Conservation (phyloP, 2,888 invertebrate species). For the Lepidocyrtoides sp. region DNA sequence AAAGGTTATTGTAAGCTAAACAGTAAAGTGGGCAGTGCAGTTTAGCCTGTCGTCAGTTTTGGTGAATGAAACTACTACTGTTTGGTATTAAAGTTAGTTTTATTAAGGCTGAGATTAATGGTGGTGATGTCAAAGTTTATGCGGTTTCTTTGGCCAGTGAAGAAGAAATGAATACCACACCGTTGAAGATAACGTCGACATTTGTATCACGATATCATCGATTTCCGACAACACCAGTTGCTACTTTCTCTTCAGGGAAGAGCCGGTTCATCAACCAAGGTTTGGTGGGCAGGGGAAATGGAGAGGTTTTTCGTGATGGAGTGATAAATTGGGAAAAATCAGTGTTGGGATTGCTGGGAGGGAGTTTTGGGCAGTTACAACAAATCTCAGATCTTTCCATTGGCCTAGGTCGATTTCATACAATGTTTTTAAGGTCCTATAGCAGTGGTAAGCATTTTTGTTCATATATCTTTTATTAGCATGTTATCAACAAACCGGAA, state of each 20-base stretch:
- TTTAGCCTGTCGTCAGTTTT: no score
- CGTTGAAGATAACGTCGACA: not conserved
- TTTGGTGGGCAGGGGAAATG: no score
- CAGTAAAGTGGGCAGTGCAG: no score
- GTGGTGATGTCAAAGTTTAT: not conserved
- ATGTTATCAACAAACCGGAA: not conserved
- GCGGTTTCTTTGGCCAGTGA: not conserved
- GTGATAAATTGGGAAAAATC: not conserved
- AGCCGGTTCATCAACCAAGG: not conserved
- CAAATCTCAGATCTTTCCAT: not conserved
- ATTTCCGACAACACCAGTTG: not conserved
- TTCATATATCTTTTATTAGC: not conserved
- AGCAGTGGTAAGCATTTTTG: slow-evolving; percentile 9
- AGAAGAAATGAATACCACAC: slow-evolving; percentile 16
- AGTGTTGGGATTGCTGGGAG: not conserved
- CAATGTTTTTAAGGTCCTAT: not conserved
- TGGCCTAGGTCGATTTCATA: not conserved
- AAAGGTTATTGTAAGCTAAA: no score
- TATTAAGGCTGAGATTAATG: not conserved
- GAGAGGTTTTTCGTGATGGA: not conserved
- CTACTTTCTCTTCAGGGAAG: not conserved
- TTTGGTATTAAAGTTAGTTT: no score
- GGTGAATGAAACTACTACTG: no score
- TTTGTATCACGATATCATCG: not conserved
- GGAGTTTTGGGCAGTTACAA: not conserved